These are phyloP conservation scores for Strix occidentalis DNA, from an alignment of 2,797 vertebrate species.

Conservation along the genomic window DNA sequence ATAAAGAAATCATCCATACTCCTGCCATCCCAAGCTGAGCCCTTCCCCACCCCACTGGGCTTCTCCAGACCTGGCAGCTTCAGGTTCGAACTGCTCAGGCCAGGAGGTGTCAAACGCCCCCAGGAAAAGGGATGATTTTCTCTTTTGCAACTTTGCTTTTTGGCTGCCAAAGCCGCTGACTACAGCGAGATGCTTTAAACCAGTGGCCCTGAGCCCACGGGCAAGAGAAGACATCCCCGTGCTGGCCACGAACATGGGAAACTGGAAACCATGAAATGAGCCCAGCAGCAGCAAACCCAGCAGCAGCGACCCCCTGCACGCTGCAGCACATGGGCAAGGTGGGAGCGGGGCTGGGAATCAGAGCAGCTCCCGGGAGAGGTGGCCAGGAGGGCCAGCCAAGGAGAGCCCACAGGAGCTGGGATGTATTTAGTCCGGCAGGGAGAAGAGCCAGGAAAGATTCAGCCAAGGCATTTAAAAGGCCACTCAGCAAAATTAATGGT, in stretches of 20 bases:
- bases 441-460: background rate
- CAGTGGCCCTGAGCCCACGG: background rate
- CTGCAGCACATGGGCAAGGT: accelerated
- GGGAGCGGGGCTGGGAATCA: background rate
- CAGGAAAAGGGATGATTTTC: background rate
- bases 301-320: accelerated
- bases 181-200: background rate
- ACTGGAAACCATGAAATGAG: background rate
- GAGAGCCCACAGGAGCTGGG: background rate
- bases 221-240: background rate
- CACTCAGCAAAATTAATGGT: slow-evolving; percentile 24
- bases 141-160: background rate
- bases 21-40: background rate
- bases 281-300: accelerated
- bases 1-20: background rate
- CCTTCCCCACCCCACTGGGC: background rate
- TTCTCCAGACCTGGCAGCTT: background rate
- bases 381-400: background rate
- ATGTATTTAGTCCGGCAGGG: background rate
- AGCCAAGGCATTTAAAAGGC: slow-evolving; percentile 9
- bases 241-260: background rate
- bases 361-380: background rate
- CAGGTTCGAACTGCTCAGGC: background rate
- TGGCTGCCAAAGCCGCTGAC: background rate
- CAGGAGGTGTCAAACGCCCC: background rate